phyloP scores from a whole-genome alignment of 2,113 vertebrate genomes.

The Pantherophis guttatus region DNA sequence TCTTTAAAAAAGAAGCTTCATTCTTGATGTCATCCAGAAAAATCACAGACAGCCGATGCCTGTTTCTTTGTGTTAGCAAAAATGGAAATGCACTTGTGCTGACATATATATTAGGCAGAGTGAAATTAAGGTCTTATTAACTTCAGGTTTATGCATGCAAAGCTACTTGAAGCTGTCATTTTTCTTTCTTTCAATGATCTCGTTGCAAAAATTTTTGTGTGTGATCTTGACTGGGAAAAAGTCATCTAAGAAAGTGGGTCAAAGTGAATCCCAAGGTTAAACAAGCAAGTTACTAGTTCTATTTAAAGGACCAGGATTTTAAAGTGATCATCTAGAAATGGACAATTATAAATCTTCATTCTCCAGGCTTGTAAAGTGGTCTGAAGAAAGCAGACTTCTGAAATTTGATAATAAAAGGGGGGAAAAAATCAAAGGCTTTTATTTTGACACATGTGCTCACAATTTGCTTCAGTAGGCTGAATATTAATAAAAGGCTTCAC shows the following conservation, averaged over 20 bases:
- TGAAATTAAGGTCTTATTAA: conserved; percentile 55
- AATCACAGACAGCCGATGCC: conserved; percentile 39
- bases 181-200: conserved; percentile 38
- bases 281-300: rapidly evolving
- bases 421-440: neutral
- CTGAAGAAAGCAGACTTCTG: neutral
- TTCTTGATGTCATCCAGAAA: conserved; percentile 31
- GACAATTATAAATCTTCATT: neutral
- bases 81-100: conserved; percentile 50
- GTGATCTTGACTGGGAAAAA: conserved; percentile 2
- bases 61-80: conserved; percentile 36
- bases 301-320: neutral
- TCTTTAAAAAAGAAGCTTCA: conserved; percentile 35
- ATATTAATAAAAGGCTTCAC: neutral
- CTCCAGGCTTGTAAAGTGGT: neutral
- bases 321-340: neutral
- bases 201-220: conserved; percentile 40
- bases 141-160: conserved; percentile 43
- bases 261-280: neutral
- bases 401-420: neutral
- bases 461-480: neutral
- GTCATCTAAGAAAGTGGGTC: conserved; percentile 22
- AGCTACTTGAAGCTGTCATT: conserved; percentile 43
- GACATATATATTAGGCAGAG: conserved; percentile 53
- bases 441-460: neutral